Evolutionary conservation across 2,888 invertebrate species (phyloP).

Genomic region (Acanthosepion esculentum): DNA sequence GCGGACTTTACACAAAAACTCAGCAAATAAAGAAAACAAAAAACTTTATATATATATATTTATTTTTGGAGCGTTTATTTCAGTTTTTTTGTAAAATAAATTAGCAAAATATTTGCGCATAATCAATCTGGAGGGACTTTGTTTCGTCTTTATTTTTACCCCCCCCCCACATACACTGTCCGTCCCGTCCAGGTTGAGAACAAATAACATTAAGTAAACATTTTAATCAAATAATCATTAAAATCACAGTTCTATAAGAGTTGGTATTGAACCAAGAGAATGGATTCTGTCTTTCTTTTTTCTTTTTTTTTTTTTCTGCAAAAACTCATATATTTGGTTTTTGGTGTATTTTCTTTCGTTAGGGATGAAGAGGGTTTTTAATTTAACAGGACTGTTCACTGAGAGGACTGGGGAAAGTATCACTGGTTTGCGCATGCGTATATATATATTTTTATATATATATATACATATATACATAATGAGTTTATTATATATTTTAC

Average conservation of each 20-base stretch:
- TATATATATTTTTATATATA: not conserved
- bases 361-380: not conserved
- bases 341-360: not conserved
- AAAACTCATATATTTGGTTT: not conserved
- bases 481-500: too few species aligned
- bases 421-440: not conserved
- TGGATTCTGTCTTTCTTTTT: not conserved
- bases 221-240: not conserved
- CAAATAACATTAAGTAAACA: not conserved
- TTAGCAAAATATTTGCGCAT: slow-evolving; percentile 15
- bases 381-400: not conserved
- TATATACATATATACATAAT: not conserved
- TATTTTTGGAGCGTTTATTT: not conserved
- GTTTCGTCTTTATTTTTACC: not conserved
- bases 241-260: not conserved
- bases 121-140: not conserved
- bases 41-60: not conserved
- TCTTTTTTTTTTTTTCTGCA: not conserved
- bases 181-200: not conserved
- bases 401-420: not conserved
- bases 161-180: not conserved
- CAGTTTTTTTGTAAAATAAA: slow-evolving; percentile 23
- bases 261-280: not conserved
- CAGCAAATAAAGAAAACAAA: not conserved
- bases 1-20: too few species aligned